These are phyloP conservation scores for Acanthococcus lagerstroemiae DNA, from an alignment of 2,888 invertebrate species.

Conservation along the genomic window DNA sequence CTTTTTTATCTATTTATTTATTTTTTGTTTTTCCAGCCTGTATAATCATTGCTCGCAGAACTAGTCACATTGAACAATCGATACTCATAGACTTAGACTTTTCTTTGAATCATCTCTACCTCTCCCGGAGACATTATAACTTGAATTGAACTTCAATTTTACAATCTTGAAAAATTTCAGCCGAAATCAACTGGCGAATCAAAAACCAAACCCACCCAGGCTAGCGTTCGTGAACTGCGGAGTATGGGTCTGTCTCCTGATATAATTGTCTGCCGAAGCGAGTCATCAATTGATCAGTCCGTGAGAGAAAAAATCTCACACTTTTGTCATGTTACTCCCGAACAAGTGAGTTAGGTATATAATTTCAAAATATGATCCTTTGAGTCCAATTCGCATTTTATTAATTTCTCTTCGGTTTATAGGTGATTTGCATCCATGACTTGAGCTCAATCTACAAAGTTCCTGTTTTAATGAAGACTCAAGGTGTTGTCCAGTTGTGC, in stretches of 20 bases:
- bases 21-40: too few species aligned
- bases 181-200: slow-evolving; percentile 85
- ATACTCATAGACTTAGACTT: too few species aligned
- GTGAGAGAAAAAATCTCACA: slow-evolving; percentile 91
- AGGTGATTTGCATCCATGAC: slow-evolving; percentile 91
- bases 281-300: slow-evolving; percentile 60
- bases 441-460: slow-evolving; percentile 91
- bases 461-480: slow-evolving; percentile 82
- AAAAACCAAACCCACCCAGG: slow-evolving; percentile 99
- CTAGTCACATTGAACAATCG: too few species aligned
- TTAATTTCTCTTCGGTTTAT: too few species aligned
- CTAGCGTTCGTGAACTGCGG: slow-evolving; percentile 84
- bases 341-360: slow-evolving; percentile 63
- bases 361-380: too few species aligned
- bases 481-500: slow-evolving; percentile 76
- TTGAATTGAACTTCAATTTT: too few species aligned
- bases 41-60: too few species aligned
- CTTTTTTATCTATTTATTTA: too few species aligned
- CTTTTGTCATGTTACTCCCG: slow-evolving; percentile 89
- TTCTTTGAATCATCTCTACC: too few species aligned
- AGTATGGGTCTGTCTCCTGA: slow-evolving; percentile 92
- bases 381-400: too few species aligned
- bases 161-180: too few species aligned
- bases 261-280: slow-evolving; percentile 86
- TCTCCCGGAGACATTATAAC: too few species aligned